Evolutionary conservation across 2,888 invertebrate species (phyloP).

Genomic region (Blera fallax): DNA sequence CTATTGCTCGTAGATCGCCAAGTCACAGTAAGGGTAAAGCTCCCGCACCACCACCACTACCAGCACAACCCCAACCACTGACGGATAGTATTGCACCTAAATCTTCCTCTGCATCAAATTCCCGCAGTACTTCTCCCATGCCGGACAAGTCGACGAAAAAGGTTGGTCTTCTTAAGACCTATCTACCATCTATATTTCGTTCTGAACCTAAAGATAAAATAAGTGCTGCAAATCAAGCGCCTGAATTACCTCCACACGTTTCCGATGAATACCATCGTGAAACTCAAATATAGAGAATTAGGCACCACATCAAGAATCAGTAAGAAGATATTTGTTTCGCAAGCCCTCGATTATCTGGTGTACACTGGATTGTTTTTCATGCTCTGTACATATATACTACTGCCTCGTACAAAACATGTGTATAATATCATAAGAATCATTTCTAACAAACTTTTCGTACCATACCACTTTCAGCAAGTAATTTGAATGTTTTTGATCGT

Average conservation of each 20-base stretch:
- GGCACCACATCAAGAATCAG: conserved; percentile 33
- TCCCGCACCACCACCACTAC: conserved; percentile 77
- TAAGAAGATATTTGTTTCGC: conserved; percentile 49
- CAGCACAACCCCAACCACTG: conserved; percentile 40
- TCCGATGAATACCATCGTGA: conserved; percentile 48
- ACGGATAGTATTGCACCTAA: conserved; percentile 50
- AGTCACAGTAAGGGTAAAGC: conserved; percentile 80
- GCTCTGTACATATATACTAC: conserved; percentile 73
- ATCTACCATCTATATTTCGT: conserved; percentile 74
- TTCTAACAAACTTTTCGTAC: conserved; percentile 39
- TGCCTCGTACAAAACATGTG: conserved; percentile 37
- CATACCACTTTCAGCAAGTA: not conserved
- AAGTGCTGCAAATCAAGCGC: not conserved
- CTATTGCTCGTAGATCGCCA: conserved; percentile 69
- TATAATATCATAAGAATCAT: conserved; percentile 47
- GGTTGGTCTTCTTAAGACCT: conserved; percentile 65
- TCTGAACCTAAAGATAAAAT: conserved; percentile 71
- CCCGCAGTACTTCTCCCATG: conserved; percentile 54
- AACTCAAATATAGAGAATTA: conserved; percentile 55
- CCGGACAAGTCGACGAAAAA: conserved; percentile 58
- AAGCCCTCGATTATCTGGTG: not conserved
- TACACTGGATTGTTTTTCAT: conserved; percentile 31
- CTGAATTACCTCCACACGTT: conserved; percentile 9
- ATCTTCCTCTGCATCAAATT: conserved; percentile 57
- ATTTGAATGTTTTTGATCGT: not conserved